Base-by-base conservation (phyloP, 1,140 invertebrate genomes). In the Kradibia gibbosae region DNA sequence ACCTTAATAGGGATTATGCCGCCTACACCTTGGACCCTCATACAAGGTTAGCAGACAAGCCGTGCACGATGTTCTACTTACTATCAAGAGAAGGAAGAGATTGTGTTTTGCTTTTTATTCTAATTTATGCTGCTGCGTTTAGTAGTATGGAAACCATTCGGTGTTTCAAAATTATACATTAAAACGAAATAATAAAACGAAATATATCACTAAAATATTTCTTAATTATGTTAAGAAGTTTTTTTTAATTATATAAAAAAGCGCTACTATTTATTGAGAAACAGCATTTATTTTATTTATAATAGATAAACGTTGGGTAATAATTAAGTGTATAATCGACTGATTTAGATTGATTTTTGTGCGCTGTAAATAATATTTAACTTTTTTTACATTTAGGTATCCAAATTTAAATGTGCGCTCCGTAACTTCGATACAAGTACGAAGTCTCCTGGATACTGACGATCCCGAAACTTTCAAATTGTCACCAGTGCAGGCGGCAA, bases 11-110 rank as follows among this genome's bases (percentile, higher is more conserved):
- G 86, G 97, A 98, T 91, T 95, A 95, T 85, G 94, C 94, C 74
- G 93, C 95, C 8, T 99, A 98, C 89, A 97, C 97, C 0, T 91
- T 99, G 5, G 97, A 99, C 90, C 98, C 98, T 5, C 94, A 95
- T 55, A 97, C 97, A 28, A 93, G 97, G 83, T 87, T 88, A 25
- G 39, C 72, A 71, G 17, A 71, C 25, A 7, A 62, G 57, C 28
- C 3, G n/a, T 8, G 25, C 28, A n/a, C n/a, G n/a, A n/a, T n/a
- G n/a, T n/a, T n/a, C n/a, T n/a, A n/a, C n/a, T n/a, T n/a, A n/a
- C n/a, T n/a, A n/a, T n/a, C n/a, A n/a, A n/a, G n/a, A n/a, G n/a
- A n/a, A n/a, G n/a, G n/a, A n/a, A n/a, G n/a, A n/a, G n/a, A n/a
- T n/a, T n/a, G n/a, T n/a, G n/a, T n/a, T n/a, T n/a, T n/a, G n/a